A percentile compares a stretch with the other conserved stretches of the same genome.
Evolutionary conservation across 2,797 vertebrate species (phyloP).

Genomic region (Onychomys torridus): DNA sequence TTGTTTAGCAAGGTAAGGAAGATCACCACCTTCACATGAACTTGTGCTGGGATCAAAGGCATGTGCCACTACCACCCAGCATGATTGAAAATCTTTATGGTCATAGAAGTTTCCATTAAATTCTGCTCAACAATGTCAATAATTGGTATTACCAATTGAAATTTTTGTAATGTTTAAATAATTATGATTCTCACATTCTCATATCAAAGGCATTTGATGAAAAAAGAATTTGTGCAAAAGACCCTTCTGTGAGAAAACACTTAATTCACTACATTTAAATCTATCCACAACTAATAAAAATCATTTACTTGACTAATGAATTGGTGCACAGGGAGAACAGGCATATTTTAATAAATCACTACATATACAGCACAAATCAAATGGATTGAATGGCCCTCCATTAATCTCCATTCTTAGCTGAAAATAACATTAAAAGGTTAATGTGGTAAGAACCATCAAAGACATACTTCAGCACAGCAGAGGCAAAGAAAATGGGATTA

Average conservation of each 20-base stretch:
- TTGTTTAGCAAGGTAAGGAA: not conserved
- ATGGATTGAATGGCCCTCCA: conserved; percentile 1
- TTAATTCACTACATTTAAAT: not conserved
- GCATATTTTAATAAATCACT: not conserved
- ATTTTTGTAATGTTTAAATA: conserved; percentile 48
- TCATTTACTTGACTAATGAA: conserved; percentile 1
- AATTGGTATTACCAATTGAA: not conserved
- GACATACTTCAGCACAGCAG: not conserved
- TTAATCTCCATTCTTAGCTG: not conserved
- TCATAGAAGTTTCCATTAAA: conserved; percentile 8
- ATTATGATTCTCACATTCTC: not conserved
- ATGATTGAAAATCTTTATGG: conserved; percentile 30
- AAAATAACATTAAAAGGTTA: conserved; percentile 23
- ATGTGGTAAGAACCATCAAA: not conserved
- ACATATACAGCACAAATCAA: not conserved
- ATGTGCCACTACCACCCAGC: no score
- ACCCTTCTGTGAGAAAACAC: not conserved
- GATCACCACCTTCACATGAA: not conserved
- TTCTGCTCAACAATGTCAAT: not conserved
- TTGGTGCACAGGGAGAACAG: not conserved
- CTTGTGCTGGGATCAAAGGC: not conserved
- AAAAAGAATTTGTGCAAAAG: not conserved
- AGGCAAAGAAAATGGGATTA: not conserved
- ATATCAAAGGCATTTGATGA: not conserved
- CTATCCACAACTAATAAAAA: not conserved